Base-by-base conservation (phyloP, 2,113 vertebrate species). In the Phalacrocorax aristotelis region DNA sequence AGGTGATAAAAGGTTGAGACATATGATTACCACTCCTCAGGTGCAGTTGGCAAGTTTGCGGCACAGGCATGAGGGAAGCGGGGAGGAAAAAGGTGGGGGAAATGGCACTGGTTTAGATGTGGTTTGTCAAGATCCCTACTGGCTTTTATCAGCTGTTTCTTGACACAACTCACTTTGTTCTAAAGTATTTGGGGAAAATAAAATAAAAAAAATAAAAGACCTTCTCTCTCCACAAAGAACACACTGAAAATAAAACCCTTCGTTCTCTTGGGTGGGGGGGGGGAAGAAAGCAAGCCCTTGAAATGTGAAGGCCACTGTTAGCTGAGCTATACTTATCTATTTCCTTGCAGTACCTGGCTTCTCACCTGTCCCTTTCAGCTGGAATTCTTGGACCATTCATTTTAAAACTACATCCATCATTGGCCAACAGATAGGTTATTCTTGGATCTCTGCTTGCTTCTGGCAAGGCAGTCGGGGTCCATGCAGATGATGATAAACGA, bases 401-500 rank as follows among this genome's bases (percentile, higher is more conserved):
- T 93, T 96, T 88, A 87, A 93, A 96, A 83, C 10, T 38, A 65
- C 64, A 95, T 38, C 87, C 49, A 68, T 74, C 65, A 68, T 61
- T 89, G 92, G 87, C 77, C 84, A 91, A 91, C 26, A 61, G 69
- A 66, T 13, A 94, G 75, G 84, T 97, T 97, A 94, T 97, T 97
- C 95, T 97, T 98, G 96, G 98, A 97, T 55, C 62, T 38, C 55
- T 68, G 10, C 84, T 83, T 85, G 71, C 69, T 74, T 89, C 94
- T 97, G 97, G 94, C 83, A 49, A 89, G 80, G 83, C 30, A 52
- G 74, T 95, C 22, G 12, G 7, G 65, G 70, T 89, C 94, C 55
- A 14, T 2, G 57, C 38, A 71, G 86, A 84, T 26, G 81, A 83
- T 83, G 79, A 95, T 78, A 96, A 87, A 93, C 1, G 51, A 74